A percentile compares a stretch with the other conserved stretches of the same genome.
These are phyloP conservation scores for Mugil cephalus DNA, from an alignment of 2,113 vertebrate genomes.

Conservation along the genomic window DNA sequence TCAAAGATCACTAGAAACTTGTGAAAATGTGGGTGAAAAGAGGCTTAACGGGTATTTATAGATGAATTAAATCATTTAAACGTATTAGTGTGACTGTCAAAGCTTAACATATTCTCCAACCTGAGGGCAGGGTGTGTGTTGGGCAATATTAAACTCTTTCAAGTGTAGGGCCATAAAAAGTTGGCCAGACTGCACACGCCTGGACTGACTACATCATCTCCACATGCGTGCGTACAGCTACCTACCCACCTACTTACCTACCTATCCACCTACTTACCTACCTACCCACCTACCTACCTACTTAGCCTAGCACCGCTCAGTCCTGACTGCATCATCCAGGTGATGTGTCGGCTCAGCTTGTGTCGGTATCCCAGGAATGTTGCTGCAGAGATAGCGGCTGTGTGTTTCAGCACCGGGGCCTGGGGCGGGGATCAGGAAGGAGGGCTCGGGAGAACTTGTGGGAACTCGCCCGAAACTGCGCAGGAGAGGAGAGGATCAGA, in stretches of 20 bases:
- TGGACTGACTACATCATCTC: neutral
- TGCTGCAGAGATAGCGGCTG: slow-evolving; percentile 44
- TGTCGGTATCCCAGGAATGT: slow-evolving; percentile 78
- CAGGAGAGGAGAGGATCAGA: slow-evolving; percentile 3
- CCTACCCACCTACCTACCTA: too few species aligned
- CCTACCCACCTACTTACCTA: neutral
- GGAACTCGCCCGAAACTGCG: slow-evolving; percentile 65
- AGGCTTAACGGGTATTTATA: too few species aligned
- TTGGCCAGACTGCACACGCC: neutral
- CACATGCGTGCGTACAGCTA: neutral
- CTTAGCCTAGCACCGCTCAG: neutral
- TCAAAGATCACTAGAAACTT: too few species aligned
- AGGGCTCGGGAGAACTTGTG: slow-evolving; percentile 62
- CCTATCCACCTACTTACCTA: neutral
- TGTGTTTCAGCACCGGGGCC: slow-evolving; percentile 45
- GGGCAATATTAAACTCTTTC: too few species aligned
- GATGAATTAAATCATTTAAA: too few species aligned
- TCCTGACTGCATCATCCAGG: slow-evolving; percentile 39
- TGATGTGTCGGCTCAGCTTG: slow-evolving; percentile 47
- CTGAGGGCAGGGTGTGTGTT: neutral
- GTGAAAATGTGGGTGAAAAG: too few species aligned
- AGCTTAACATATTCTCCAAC: too few species aligned
- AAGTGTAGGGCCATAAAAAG: too few species aligned
- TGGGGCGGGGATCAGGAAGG: slow-evolving; percentile 43
- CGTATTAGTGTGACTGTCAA: too few species aligned